Base-by-base conservation (phyloP, 2,113 vertebrate genomes). In the Dascyllus trimaculatus region DNA sequence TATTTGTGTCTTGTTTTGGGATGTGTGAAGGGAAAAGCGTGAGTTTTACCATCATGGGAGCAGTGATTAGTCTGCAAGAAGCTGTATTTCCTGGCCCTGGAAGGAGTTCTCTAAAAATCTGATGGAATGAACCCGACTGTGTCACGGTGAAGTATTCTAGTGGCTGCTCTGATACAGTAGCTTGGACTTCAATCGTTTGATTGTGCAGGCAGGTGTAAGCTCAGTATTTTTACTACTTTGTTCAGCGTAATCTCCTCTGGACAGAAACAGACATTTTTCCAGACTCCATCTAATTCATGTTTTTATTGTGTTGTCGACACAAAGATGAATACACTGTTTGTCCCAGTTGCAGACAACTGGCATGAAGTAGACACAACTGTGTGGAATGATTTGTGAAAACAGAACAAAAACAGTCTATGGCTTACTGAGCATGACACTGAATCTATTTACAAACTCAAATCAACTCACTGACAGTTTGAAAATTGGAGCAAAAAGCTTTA, bases 231-330 rank as follows among this genome's bases (percentile, higher is more conserved):
- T 35, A 35, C 32, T 10, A 7, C 32, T 35, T 35, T 43, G 40
- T 43, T 25, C 19, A 54, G 10, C 3, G 32, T 43, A 38, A 19
- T 18, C 26, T 45, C 14, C 19, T 22, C 4, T 29, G 26, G 70
- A 61, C 29, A 67, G 66, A 51, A 85, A 67, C 32, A 88, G 68
- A 71, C 61, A 66, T 62, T 46, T 70, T 51, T 82, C 18, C 74
- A 70, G 54, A 88, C 45, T 70, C 40, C 60, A 84, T 93, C 90
- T 93, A 92, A 72, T 83, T 88, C 74, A 72, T 86, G 71, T 91
- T 93, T 86, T 95, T 94, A 95, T 95, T 95, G 93, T 93, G 90
- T 92, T 85, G 91, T 88, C 4, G 75, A 90, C 89, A 93, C 87
- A 94, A 83, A 89, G 89, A 86, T 79, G 84, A 90, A 90, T 82